Conservation (phyloP, 23 tunicate species). For the Styela plicata region DNA sequence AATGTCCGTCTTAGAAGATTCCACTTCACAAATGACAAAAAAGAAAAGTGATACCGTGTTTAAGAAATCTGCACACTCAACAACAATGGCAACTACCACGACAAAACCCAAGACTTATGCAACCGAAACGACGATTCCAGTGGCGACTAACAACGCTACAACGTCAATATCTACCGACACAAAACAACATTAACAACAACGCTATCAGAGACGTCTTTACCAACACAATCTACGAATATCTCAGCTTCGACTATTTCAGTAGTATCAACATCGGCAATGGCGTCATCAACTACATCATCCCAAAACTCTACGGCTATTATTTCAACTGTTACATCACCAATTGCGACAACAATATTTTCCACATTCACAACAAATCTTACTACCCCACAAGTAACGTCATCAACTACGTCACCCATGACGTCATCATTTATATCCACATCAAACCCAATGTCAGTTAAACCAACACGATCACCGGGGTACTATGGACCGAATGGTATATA, state of each 20-base stretch:
- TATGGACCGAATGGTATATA: conserved; percentile 16
- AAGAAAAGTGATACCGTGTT: too few species aligned
- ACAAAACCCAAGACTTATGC: neutral
- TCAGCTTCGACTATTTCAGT: neutral
- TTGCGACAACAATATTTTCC: too few species aligned
- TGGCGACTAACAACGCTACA: neutral
- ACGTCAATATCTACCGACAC: too few species aligned
- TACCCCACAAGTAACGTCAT: too few species aligned
- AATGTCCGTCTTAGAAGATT: neutral
- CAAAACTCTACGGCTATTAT: too few species aligned
- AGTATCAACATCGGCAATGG: neutral
- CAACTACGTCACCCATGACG: neutral
- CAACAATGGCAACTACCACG: neutral
- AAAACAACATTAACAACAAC: neutral
- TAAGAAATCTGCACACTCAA: too few species aligned
- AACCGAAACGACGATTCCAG: neutral
- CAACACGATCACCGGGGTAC: neutral
- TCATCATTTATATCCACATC: neutral
- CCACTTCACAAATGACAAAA: too few species aligned
- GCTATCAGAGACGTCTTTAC: neutral
- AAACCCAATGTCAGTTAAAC: neutral
- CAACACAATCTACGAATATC: neutral
- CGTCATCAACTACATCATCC: too few species aligned
- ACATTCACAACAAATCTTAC: too few species aligned
- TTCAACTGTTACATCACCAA: too few species aligned